Percentiles rank a stretch among this genome's conserved stretches.
phyloP scores from a whole-genome alignment of 2,888 invertebrate genomes.

The Eretmocerus hayati region DNA sequence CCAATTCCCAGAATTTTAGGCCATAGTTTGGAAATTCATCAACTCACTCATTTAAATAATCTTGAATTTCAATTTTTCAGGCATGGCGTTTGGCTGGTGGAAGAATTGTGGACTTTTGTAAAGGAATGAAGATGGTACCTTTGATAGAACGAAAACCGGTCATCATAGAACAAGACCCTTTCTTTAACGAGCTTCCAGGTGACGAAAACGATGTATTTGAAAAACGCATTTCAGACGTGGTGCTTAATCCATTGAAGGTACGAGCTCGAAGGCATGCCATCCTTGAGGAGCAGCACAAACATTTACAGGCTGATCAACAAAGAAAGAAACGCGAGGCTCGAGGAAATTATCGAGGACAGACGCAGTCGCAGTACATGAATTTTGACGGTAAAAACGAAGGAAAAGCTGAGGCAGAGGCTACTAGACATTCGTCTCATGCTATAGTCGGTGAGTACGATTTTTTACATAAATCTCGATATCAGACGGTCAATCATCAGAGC shows the following conservation, averaged over 20 bases:
- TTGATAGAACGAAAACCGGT: slow-evolving; percentile 37
- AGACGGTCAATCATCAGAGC: too few relatives aligned
- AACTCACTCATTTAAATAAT: background rate
- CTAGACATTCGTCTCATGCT: slow-evolving; percentile 62
- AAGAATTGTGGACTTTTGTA: slow-evolving; percentile 48
- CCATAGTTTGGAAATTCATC: too few relatives aligned
- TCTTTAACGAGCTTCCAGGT: slow-evolving; percentile 35
- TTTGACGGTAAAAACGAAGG: slow-evolving; percentile 56
- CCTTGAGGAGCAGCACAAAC: slow-evolving; percentile 1
- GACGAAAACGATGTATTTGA: slow-evolving; percentile 33
- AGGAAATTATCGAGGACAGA: slow-evolving; percentile 64
- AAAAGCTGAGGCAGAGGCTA: slow-evolving; percentile 76
- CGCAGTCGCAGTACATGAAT: slow-evolving; percentile 77
- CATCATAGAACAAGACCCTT: slow-evolving; percentile 21
- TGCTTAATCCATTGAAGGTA: slow-evolving; percentile 14
- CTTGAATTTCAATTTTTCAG: slow-evolving; percentile 29
- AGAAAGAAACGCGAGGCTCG: slow-evolving; percentile 35
- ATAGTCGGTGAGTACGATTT: slow-evolving; percentile 59
- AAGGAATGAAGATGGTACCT: slow-evolving; percentile 44
- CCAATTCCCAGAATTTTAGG: too few relatives aligned
- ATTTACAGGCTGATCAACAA: background rate
- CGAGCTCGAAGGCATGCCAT: slow-evolving; percentile 13
- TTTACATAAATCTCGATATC: background rate
- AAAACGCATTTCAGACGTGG: slow-evolving; percentile 12
- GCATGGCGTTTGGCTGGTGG: slow-evolving; percentile 47